These are phyloP conservation scores for Phenganax marumi DNA, from an alignment of 92 coral and sea anemone genomes.

Conservation along the genomic window DNA sequence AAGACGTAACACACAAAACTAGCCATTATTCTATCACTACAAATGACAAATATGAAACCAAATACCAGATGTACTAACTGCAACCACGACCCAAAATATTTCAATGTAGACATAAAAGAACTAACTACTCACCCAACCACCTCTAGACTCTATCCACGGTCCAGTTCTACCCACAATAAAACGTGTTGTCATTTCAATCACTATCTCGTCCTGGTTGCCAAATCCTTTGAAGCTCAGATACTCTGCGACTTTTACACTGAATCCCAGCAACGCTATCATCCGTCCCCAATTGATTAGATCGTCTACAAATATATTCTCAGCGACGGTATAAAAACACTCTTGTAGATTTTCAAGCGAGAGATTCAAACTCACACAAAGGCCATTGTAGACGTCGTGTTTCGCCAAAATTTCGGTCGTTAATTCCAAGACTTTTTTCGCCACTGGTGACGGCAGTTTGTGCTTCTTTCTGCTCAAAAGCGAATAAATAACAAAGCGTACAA, in stretches of 20 bases:
- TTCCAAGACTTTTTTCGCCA: slow-evolving; percentile 7
- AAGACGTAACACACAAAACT: too few species aligned
- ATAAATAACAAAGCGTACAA: slow-evolving; percentile 15
- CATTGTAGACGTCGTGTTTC: slow-evolving; percentile 28
- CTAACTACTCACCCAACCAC: slow-evolving; percentile 39
- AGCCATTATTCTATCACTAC: too few species aligned
- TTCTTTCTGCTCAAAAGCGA: neutral
- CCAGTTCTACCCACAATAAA: slow-evolving; percentile 13
- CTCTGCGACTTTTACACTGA: slow-evolving; percentile 27
- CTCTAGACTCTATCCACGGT: slow-evolving; percentile 3
- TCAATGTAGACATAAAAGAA: neutral
- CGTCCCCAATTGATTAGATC: slow-evolving; percentile 31
- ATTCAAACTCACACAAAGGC: slow-evolving; percentile 17
- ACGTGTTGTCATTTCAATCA: slow-evolving; percentile 14
- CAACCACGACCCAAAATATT: too few species aligned
- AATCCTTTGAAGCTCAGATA: slow-evolving; percentile 11
- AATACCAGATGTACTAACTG: too few species aligned
- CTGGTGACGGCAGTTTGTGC: neutral
- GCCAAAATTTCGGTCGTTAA: slow-evolving; percentile 14
- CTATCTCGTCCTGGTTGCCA: neutral
- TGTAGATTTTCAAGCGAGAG: slow-evolving; percentile 14
- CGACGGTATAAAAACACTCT: neutral
- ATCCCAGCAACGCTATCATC: slow-evolving; percentile 19
- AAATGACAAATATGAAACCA: too few species aligned
- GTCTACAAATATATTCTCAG: slow-evolving; percentile 30